Percentiles rank a stretch among this genome's conserved stretches.
These are phyloP conservation scores for Fundulus diaphanus DNA, from an alignment of 2,797 vertebrate genomes.

Conservation along the genomic window DNA sequence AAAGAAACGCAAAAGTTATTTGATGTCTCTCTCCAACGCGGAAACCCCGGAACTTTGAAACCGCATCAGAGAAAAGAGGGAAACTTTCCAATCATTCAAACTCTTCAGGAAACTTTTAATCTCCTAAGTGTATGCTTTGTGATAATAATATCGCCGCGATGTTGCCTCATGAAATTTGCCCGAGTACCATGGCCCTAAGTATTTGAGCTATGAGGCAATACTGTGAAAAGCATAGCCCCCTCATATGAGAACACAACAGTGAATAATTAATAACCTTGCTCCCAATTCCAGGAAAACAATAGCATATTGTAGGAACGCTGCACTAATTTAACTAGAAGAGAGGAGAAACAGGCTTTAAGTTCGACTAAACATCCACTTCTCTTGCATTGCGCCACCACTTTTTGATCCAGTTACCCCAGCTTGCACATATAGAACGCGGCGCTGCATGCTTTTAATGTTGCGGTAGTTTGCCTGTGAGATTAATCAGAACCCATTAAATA, in stretches of 20 bases:
- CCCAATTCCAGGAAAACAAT: constrained; percentile 85
- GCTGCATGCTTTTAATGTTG: constrained; percentile 61
- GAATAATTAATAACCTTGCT: constrained; percentile 85
- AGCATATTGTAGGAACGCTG: constrained; percentile 81
- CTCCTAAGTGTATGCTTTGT: constrained; percentile 59
- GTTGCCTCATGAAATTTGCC: constrained; percentile 80
- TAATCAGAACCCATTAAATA: constrained; percentile 88
- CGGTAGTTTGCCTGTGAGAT: constrained; percentile 85
- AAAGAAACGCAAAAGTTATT: constrained; percentile 54
- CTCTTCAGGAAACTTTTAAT: constrained; percentile 79
- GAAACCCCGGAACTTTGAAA: constrained; percentile 44
- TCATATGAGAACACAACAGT: constrained; percentile 83
- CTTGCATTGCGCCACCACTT: constrained; percentile 59
- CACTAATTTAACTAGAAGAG: constrained; percentile 76
- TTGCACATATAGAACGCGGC: constrained; percentile 2
- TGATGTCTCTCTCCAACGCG: constrained; percentile 25
- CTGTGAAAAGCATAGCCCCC: constrained; percentile 82
- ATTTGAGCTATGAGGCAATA: constrained; percentile 84
- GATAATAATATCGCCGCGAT: constrained; percentile 73
- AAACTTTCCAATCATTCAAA: constrained; percentile 56
- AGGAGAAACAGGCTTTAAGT: constrained; percentile 76
- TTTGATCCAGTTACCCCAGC: constrained; percentile 20
- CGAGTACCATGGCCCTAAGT: constrained; percentile 79
- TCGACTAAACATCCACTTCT: constrained; percentile 76
- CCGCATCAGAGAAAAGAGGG: constrained; percentile 23